Conservation (phyloP, 2,797 vertebrate genomes). For the Poecilia picta region DNA sequence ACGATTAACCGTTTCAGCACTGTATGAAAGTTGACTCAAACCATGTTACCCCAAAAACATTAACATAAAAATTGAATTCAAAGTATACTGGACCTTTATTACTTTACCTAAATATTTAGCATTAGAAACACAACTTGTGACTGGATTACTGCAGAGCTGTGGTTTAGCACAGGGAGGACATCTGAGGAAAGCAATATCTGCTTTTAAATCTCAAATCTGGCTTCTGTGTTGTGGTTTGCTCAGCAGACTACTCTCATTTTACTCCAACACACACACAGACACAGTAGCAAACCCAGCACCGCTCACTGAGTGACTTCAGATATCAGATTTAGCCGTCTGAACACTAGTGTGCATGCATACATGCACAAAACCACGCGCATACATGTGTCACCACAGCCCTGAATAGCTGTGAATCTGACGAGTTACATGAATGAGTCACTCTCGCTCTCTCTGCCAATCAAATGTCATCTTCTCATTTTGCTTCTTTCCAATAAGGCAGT, state of each 20-base stretch:
- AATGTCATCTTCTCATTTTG: conserved; percentile 44
- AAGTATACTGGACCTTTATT: neutral
- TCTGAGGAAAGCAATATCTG: conserved; percentile 47
- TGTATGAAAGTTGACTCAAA: too few species aligned
- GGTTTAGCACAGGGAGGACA: neutral
- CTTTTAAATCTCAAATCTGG: conserved; percentile 63
- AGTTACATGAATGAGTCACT: conserved; percentile 61
- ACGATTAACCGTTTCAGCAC: too few species aligned
- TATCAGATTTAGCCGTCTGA: conserved; percentile 54
- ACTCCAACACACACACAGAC: conserved; percentile 61
- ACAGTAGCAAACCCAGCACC: conserved; percentile 20
- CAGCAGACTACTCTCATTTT: conserved; percentile 80
- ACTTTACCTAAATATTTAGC: neutral
- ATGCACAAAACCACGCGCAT: conserved; percentile 28
- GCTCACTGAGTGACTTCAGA: conserved; percentile 66
- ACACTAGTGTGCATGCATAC: conserved; percentile 6
- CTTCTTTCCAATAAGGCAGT: conserved; percentile 52
- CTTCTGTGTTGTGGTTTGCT: conserved; percentile 79
- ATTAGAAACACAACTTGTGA: neutral
- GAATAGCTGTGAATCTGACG: conserved; percentile 60
- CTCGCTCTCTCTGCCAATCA: conserved; percentile 64
- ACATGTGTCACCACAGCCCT: conserved; percentile 60
- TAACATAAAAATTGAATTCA: neutral
- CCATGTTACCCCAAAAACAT: too few species aligned
- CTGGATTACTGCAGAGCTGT: conserved; percentile 25